Evolutionary conservation across 1,140 invertebrate genomes (phyloP).

Genomic region (Lepidurus arcticus): DNA sequence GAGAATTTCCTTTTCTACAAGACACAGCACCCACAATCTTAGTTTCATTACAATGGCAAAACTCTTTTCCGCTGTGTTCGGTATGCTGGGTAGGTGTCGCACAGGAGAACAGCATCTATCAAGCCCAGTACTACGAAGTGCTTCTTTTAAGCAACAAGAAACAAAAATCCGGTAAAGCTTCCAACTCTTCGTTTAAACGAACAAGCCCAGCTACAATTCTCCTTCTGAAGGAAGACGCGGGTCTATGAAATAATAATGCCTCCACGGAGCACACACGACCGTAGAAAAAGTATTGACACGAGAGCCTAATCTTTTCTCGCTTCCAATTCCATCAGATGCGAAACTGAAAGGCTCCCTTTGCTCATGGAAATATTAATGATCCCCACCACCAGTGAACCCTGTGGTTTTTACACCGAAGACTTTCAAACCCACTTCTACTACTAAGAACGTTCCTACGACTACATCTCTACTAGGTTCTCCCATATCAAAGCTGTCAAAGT

Average conservation of each 20-base stretch:
- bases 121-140: not conserved
- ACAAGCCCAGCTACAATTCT: constrained; percentile 9
- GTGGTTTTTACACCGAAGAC: not conserved
- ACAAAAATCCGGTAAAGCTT: not conserved
- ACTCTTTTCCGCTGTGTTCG: not conserved
- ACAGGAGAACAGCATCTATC: not conserved
- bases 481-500: too few relatives aligned
- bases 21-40: not conserved
- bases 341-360: not conserved
- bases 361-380: constrained; percentile 5
- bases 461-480: too few relatives aligned
- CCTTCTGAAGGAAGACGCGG: not conserved
- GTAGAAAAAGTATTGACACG: not conserved
- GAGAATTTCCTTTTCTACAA: not conserved
- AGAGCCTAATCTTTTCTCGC: not conserved
- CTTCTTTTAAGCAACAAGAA: not conserved
- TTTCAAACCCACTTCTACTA: not conserved
- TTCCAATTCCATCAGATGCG: not conserved
- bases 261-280: not conserved
- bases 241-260: not conserved
- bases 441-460: not conserved
- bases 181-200: not conserved
- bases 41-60: not conserved
- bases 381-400: not conserved
- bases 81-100: not conserved